Evolutionary conservation across 2,888 invertebrate species (phyloP).

Genomic region (Mimumesa dahlbomi): DNA sequence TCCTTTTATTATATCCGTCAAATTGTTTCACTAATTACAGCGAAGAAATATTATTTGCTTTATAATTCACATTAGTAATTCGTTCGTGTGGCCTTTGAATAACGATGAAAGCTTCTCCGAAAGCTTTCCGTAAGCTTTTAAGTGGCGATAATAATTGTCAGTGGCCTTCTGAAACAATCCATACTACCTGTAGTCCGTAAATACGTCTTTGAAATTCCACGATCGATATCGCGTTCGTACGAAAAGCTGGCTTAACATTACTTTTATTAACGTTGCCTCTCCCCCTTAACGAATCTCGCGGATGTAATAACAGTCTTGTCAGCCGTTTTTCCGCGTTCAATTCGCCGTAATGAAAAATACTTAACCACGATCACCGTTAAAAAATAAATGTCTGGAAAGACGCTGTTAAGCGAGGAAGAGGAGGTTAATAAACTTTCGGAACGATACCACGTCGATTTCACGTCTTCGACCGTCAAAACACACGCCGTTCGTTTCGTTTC

Average conservation of each 20-base stretch:
- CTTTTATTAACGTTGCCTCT: conserved; percentile 13
- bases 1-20: no score
- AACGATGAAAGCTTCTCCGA: no score
- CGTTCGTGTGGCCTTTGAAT: no score
- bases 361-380: background rate
- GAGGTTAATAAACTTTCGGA: conserved; percentile 1
- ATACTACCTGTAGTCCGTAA: no score
- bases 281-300: background rate
- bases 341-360: background rate
- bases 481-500: background rate
- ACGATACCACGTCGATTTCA: background rate
- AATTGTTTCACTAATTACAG: no score
- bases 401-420: no score
- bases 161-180: no score
- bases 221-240: no score
- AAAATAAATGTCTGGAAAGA: background rate
- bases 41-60: no score
- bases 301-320: background rate
- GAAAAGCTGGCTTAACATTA: conserved; percentile 9
- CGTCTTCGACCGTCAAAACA: conserved; percentile 47
- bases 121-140: no score
- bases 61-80: no score
- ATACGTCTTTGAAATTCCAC: background rate
- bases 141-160: no score
- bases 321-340: conserved; percentile 11